These are phyloP conservation scores for Geopemphigus sp. DNA, from an alignment of 1,140 invertebrate genomes.

Conservation along the genomic window DNA sequence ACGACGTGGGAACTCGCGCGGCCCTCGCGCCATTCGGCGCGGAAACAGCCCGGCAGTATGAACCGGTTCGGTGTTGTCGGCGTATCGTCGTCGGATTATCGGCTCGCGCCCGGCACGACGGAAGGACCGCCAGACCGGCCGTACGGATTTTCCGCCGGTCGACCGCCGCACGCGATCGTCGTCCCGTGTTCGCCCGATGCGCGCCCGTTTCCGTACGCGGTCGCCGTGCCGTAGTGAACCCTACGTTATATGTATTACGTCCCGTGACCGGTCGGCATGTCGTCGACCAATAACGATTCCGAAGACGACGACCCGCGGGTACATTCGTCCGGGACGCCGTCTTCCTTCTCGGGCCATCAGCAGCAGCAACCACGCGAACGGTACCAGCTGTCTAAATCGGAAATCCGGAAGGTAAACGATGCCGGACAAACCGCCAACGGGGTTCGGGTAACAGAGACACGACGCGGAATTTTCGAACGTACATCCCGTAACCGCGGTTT, in stretches of 20 bases:
- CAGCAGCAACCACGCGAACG: too few species aligned
- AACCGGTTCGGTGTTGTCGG: conserved; percentile 34
- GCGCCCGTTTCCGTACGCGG: background rate
- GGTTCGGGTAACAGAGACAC: too few species aligned
- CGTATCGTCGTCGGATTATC: too few species aligned
- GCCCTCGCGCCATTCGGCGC: conserved; percentile 25
- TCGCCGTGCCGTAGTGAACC: background rate
- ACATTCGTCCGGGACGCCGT: conserved; percentile 39
- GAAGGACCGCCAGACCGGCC: background rate
- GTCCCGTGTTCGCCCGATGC: background rate
- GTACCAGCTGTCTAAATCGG: conserved; percentile 37
- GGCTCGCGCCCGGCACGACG: conserved; percentile 1
- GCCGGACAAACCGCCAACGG: too few species aligned
- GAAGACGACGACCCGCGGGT: conserved; percentile 40
- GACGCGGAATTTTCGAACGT: too few species aligned
- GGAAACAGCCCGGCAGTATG: conserved; percentile 28
- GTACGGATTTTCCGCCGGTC: too few species aligned
- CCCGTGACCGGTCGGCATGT: too few species aligned
- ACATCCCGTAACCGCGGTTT: too few species aligned
- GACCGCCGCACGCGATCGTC: background rate
- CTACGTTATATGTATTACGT: background rate
- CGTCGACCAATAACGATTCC: conserved; percentile 40
- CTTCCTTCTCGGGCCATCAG: background rate
- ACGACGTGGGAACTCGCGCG: conserved; percentile 37
- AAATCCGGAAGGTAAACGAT: conserved; percentile 26